These are phyloP conservation scores for Eumeta japonica DNA, from an alignment of 1,140 invertebrate species.

Conservation along the genomic window DNA sequence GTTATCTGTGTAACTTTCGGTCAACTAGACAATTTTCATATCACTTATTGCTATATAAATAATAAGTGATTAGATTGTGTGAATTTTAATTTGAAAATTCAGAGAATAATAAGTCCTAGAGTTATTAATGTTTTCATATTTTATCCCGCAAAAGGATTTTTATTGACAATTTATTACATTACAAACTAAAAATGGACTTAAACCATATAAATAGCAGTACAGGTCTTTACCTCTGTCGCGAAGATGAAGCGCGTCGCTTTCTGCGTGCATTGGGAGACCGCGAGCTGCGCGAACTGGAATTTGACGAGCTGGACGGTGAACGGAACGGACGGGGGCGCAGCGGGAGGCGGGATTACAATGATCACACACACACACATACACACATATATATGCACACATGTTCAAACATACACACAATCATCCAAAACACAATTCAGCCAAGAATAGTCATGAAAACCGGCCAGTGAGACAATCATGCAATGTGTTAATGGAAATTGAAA, in stretches of 20 bases:
- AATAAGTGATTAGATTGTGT: too few relatives aligned
- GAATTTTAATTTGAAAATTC: too few relatives aligned
- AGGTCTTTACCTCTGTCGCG: slow-evolving; percentile 43
- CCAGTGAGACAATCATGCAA: slow-evolving; percentile 33
- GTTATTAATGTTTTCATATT: too few relatives aligned
- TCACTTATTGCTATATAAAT: too few relatives aligned
- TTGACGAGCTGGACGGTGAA: slow-evolving; percentile 51
- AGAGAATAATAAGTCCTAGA: too few relatives aligned
- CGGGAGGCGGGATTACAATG: not conserved
- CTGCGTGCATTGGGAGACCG: slow-evolving; percentile 39
- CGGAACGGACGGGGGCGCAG: slow-evolving; percentile 22
- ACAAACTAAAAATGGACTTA: too few relatives aligned
- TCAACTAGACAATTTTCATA: too few relatives aligned
- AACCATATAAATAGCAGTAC: not conserved
- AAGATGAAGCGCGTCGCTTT: slow-evolving; percentile 40
- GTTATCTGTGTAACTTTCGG: too few relatives aligned
- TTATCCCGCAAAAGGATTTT: too few relatives aligned
- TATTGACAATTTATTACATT: too few relatives aligned
- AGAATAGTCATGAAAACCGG: slow-evolving; percentile 25
- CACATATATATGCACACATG: slow-evolving; percentile 9
- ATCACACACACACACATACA: slow-evolving; percentile 5
- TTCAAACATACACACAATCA: slow-evolving; percentile 12
- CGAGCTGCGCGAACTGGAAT: slow-evolving; percentile 58
- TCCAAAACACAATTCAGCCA: slow-evolving; percentile 10
- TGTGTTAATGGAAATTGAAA: slow-evolving; percentile 28